Conservation (phyloP, 1,140 invertebrate genomes). For the Drosophila leontia region DNA sequence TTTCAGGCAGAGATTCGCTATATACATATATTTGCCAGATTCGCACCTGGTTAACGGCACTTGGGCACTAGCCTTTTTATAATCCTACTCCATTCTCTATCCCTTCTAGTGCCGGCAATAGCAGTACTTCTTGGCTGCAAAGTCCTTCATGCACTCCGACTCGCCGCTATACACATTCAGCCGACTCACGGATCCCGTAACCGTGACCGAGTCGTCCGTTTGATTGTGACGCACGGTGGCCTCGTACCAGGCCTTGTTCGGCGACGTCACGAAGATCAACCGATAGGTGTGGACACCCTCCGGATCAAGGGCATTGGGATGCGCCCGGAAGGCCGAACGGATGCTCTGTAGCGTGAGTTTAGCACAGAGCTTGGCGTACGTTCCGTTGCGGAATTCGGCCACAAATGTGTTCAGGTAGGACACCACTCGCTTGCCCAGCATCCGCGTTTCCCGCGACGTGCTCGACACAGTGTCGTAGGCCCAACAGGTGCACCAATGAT, state of each 20-base stretch:
- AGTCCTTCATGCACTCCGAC: constrained; percentile 86
- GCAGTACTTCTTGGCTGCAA: constrained; percentile 87
- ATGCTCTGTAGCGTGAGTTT: constrained; percentile 49
- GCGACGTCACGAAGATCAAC: constrained; percentile 86
- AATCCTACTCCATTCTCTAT: constrained; percentile 8
- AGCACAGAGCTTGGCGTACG: constrained; percentile 57
- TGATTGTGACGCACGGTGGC: constrained; percentile 86
- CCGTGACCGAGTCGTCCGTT: constrained; percentile 49
- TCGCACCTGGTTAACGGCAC: constrained; percentile 43
- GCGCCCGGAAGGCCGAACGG: constrained; percentile 56
- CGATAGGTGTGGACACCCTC: constrained; percentile 57
- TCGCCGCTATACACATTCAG: constrained; percentile 87
- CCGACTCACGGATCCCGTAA: constrained; percentile 86
- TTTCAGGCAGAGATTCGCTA: constrained; percentile 8
- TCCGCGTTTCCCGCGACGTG: constrained; percentile 82
- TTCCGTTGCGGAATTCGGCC: constrained; percentile 63
- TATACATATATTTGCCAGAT: constrained; percentile 21
- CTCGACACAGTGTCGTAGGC: constrained; percentile 85
- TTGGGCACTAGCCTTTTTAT: constrained; percentile 55
- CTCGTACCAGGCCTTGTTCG: constrained; percentile 87
- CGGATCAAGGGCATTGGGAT: constrained; percentile 25
- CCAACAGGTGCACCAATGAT: constrained; percentile 92
- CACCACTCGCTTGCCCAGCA: constrained; percentile 85
- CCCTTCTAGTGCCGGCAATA: constrained; percentile 79
- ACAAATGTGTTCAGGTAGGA: constrained; percentile 84